These are phyloP conservation scores for Drosophila bocqueti DNA, from an alignment of 1,140 invertebrate genomes.

Conservation along the genomic window DNA sequence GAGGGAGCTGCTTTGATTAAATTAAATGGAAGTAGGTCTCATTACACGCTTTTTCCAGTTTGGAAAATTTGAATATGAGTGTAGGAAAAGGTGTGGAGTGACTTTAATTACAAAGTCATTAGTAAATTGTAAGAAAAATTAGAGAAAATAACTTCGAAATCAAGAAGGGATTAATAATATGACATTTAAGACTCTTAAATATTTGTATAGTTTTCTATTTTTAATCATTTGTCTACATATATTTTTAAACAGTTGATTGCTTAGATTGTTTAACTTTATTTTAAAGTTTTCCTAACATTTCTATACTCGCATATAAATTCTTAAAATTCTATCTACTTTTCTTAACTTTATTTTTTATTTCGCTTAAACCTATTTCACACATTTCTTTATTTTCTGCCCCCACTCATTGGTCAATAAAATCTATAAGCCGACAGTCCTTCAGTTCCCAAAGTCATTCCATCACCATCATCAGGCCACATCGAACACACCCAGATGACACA, in stretches of 20 bases:
- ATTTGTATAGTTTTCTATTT: not conserved
- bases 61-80: conserved; percentile 19
- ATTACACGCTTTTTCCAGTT: conserved; percentile 14
- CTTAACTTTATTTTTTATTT: not conserved
- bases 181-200: no score
- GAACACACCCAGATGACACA: conserved; percentile 72
- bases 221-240: not conserved
- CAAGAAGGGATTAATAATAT: not conserved
- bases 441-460: conserved; percentile 26
- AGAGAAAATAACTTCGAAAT: not conserved
- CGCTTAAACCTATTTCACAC: no score
- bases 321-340: not conserved
- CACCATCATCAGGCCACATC: conserved; percentile 27
- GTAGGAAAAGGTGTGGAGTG: not conserved
- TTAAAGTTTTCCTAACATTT: not conserved
- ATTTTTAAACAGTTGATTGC: no score
- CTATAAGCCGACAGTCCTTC: conserved; percentile 3
- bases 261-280: not conserved
- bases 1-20: conserved; percentile 3
- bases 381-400: not conserved
- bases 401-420: conserved; percentile 6
- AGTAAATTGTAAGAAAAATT: not conserved
- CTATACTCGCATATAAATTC: not conserved
- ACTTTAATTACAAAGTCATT: conserved; percentile 9
- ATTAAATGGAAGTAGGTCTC: conserved; percentile 24